A percentile compares a stretch with the other conserved stretches of the same genome.
Evolutionary conservation across 2,113 vertebrate genomes (phyloP).

Genomic region (Dermatemys mawii): DNA sequence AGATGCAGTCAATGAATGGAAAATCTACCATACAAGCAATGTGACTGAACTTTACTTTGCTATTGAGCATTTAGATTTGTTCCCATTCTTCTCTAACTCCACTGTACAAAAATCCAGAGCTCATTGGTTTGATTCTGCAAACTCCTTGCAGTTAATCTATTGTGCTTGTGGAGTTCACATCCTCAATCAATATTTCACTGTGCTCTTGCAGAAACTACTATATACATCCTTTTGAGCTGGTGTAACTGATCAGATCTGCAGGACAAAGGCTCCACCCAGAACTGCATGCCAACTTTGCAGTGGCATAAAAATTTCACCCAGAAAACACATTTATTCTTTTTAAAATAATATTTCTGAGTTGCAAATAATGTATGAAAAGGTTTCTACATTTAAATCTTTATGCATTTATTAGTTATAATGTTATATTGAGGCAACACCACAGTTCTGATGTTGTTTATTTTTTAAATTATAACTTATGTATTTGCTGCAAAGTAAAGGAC

Average conservation of each 20-base stretch:
- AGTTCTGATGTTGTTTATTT: not conserved
- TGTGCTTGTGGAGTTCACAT: not conserved
- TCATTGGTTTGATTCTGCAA: not conserved
- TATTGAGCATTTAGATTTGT: not conserved
- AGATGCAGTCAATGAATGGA: not conserved
- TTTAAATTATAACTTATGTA: not conserved
- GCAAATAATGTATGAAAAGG: not conserved
- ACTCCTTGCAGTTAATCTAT: not conserved
- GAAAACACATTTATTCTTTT: not conserved
- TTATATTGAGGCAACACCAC: not conserved
- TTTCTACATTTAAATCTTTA: not conserved
- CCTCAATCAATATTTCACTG: not conserved
- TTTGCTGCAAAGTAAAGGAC: not conserved
- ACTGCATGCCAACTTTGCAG: not conserved
- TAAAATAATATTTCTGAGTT: not conserved
- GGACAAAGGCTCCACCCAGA: not conserved
- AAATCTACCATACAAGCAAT: not conserved
- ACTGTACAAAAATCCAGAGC: not conserved
- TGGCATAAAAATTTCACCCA: not conserved
- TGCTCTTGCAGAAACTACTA: too few species aligned
- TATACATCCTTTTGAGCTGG: not conserved
- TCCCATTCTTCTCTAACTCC: not conserved
- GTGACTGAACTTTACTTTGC: not conserved
- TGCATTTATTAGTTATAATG: not conserved
- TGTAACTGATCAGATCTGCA: not conserved